Evolutionary conservation across 2,797 vertebrate genomes (phyloP).

Genomic region (Clarias platycephalus): DNA sequence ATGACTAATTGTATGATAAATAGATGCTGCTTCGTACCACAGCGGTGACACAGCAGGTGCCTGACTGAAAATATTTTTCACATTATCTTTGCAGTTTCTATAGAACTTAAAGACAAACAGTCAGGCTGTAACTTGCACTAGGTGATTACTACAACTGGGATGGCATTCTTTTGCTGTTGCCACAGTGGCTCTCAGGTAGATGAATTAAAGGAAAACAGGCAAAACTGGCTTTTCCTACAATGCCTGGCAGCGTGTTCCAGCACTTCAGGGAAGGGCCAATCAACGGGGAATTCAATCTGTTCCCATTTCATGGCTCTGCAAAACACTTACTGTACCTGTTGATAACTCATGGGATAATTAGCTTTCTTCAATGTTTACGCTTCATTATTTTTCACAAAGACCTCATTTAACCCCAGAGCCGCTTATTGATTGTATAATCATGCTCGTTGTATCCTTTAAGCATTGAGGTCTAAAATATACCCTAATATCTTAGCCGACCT

Average conservation of each 20-base stretch:
- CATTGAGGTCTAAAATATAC: too few relatives aligned
- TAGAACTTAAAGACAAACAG: slow-evolving; percentile 50
- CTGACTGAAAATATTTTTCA: slow-evolving; percentile 45
- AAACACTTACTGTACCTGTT: neutral
- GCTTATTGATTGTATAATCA: neutral
- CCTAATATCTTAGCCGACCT: too few relatives aligned
- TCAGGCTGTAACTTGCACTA: slow-evolving; percentile 61
- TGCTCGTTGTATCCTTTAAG: neutral
- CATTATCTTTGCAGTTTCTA: slow-evolving; percentile 56
- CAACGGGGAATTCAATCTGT: slow-evolving; percentile 33
- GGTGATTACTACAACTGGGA: slow-evolving; percentile 55
- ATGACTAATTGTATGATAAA: neutral
- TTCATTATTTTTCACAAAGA: neutral
- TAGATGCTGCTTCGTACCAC: neutral
- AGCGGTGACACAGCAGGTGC: slow-evolving; percentile 36
- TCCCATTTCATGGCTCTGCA: neutral
- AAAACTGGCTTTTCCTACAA: slow-evolving; percentile 64
- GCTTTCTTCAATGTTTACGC: neutral
- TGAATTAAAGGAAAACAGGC: slow-evolving; percentile 49
- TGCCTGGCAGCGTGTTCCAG: slow-evolving; percentile 48
- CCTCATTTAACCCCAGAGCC: neutral
- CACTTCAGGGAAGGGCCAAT: slow-evolving; percentile 54
- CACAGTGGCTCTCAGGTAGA: slow-evolving; percentile 52
- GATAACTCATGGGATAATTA: neutral
- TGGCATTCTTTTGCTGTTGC: slow-evolving; percentile 60